Conservation (phyloP, 30 jellyfish, hydroid and myxozoan genomes). For the Cassiopea xamachana region DNA sequence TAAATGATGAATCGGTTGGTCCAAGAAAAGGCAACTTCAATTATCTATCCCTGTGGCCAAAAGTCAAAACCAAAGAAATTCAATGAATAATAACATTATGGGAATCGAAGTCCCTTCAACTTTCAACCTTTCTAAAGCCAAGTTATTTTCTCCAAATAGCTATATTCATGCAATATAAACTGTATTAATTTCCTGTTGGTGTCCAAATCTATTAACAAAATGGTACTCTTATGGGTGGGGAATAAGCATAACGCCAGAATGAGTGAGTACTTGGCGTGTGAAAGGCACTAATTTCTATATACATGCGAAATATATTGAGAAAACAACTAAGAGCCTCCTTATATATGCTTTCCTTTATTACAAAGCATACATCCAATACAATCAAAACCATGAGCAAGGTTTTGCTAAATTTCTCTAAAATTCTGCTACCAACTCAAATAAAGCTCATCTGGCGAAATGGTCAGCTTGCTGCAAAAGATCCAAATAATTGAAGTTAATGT, state of each 20-base stretch:
- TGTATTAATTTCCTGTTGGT: neutral
- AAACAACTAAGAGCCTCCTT: neutral
- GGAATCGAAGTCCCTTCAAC: neutral
- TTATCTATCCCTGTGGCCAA: neutral
- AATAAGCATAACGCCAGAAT: neutral
- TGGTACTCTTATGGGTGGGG: neutral
- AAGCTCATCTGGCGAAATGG: conserved; percentile 27
- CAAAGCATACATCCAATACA: conserved; percentile 30
- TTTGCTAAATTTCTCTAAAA: conserved; percentile 15
- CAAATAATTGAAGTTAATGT: neutral
- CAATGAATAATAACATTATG: neutral
- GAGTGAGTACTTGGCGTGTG: neutral
- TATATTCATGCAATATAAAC: neutral
- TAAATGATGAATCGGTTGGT: neutral
- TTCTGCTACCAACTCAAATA: conserved; percentile 51
- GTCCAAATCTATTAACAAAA: neutral
- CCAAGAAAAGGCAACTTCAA: neutral
- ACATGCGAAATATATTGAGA: neutral
- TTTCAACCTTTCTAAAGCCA: too few relatives aligned
- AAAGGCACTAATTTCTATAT: neutral
- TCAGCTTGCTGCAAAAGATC: conserved; percentile 47
- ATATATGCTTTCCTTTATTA: neutral
- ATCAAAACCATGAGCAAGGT: conserved; percentile 41
- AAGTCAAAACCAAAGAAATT: neutral
- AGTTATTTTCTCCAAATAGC: too few relatives aligned